Percentiles rank a stretch among this genome's conserved stretches.
Conservation (phyloP, 2,888 invertebrate species). For the Lasioglossum villosulum region DNA sequence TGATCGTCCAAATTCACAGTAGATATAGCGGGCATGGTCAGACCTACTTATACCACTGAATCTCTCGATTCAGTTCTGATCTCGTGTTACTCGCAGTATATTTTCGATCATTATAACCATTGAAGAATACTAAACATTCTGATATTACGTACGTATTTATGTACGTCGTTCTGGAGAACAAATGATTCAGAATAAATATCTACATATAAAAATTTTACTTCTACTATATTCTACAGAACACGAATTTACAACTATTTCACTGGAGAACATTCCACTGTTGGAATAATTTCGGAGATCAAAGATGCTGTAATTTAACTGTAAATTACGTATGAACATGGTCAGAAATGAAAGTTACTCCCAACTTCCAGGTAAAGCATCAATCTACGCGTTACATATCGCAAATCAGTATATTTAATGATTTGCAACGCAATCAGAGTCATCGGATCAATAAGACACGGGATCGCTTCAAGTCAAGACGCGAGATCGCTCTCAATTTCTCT, state of each 20-base stretch:
- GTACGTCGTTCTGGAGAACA: background rate
- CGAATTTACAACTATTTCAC: background rate
- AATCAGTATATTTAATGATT: background rate
- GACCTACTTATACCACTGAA: constrained; percentile 35
- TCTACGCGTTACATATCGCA: background rate
- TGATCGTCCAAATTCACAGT: background rate
- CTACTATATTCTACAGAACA: background rate
- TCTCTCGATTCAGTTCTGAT: background rate
- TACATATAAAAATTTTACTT: background rate
- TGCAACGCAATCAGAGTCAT: background rate
- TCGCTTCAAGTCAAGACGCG: background rate
- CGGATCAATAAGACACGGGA: background rate
- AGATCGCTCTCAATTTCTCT: constrained; percentile 22
- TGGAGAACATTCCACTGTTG: background rate
- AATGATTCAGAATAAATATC: background rate
- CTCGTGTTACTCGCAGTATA: background rate
- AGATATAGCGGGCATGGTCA: constrained; percentile 20
- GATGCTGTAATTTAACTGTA: background rate
- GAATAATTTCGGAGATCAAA: background rate
- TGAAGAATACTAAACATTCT: background rate
- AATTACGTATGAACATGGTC: background rate
- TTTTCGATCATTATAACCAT: background rate
- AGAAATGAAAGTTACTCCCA: background rate
- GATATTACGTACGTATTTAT: background rate
- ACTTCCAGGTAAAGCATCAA: background rate